A percentile compares a stretch with the other conserved stretches of the same genome.
These are phyloP conservation scores for Rhynchonycteris naso DNA, from an alignment of 2,797 vertebrate species.

Conservation along the genomic window DNA sequence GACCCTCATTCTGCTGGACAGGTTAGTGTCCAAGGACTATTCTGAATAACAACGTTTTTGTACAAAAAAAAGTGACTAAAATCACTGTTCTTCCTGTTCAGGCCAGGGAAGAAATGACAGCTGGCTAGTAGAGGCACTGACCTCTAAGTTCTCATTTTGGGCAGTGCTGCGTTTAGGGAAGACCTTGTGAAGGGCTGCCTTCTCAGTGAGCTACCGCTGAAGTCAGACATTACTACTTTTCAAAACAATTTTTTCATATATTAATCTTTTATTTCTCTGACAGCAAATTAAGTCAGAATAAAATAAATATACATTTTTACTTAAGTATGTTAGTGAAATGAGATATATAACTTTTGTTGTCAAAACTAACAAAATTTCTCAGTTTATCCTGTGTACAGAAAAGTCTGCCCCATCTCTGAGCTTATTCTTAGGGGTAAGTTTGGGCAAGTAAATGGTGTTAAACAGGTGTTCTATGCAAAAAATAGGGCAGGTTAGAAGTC, in stretches of 20 bases:
- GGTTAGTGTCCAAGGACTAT: constrained; percentile 39
- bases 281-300: neutral
- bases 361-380: neutral
- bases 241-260: neutral
- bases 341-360: neutral
- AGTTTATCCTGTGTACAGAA: neutral
- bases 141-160: neutral
- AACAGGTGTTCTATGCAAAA: neutral
- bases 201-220: neutral
- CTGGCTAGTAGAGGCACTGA: neutral
- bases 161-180: neutral
- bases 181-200: neutral
- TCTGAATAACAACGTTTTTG: constrained; percentile 55
- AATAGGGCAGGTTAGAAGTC: accelerated
- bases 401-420: neutral
- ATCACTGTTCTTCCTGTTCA: neutral
- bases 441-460: neutral
- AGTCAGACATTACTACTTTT: neutral
- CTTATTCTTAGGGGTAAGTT: neutral
- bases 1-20: constrained; percentile 3
- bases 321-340: neutral
- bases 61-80: neutral
- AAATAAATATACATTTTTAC: neutral
- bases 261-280: neutral
- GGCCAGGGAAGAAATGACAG: constrained; percentile 52